Percentiles rank a stretch among this genome's conserved stretches.
Evolutionary conservation across 1,140 invertebrate genomes (phyloP).

Genomic region (Episyrphus balteatus): DNA sequence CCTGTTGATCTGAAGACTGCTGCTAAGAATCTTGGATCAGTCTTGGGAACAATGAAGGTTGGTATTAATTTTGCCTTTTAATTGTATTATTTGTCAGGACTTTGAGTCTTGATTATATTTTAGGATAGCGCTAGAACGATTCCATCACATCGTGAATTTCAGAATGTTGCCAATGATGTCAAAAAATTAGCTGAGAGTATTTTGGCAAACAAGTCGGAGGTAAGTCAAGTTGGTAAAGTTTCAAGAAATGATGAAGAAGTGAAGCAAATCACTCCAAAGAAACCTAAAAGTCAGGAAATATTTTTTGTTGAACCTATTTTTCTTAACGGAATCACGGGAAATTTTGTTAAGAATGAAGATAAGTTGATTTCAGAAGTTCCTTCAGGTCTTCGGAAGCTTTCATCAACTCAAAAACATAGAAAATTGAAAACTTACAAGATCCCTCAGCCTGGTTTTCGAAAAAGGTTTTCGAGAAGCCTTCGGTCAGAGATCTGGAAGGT

Average conservation of each 20-base stretch:
- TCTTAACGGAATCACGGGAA: too few species aligned
- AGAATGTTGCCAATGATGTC: constrained; percentile 25
- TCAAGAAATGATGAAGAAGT: too few species aligned
- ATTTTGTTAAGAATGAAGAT: too few species aligned
- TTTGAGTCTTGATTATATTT: background rate
- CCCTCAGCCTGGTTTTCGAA: too few species aligned
- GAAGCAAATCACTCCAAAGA: too few species aligned
- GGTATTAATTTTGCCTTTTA: background rate
- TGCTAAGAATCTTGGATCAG: constrained; percentile 20
- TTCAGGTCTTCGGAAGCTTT: too few species aligned
- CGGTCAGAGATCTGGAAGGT: background rate
- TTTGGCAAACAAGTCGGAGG: constrained; percentile 16
- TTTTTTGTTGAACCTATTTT: too few species aligned
- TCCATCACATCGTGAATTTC: constrained; percentile 26
- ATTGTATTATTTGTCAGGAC: background rate
- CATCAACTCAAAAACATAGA: too few species aligned
- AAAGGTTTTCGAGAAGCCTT: background rate
- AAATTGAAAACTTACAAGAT: too few species aligned
- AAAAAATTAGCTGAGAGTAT: constrained; percentile 31
- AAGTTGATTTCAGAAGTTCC: too few species aligned
- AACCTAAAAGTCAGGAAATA: too few species aligned
- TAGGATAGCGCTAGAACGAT: constrained; percentile 21
- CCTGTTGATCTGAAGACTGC: constrained; percentile 18
- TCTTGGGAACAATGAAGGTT: constrained; percentile 22
- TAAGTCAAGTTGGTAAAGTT: constrained; percentile 13